These are phyloP conservation scores for Paraplagusia blochii DNA, from an alignment of 2,113 vertebrate genomes.

Conservation along the genomic window DNA sequence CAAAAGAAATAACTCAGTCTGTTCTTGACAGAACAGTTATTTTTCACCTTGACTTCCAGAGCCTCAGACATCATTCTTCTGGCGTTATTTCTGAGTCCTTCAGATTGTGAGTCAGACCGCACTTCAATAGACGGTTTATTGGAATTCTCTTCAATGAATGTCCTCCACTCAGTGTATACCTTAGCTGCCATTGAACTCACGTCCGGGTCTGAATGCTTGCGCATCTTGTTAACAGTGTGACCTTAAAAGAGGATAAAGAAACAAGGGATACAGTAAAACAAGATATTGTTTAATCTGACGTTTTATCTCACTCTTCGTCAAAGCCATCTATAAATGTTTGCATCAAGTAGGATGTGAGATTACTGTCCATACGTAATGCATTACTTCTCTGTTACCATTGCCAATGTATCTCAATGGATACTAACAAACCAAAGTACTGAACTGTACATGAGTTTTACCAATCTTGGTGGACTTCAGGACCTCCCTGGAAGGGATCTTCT, in stretches of 20 bases:
- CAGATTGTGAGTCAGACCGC: conserved; percentile 83
- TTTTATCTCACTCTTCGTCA: too few species aligned
- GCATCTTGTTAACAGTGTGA: conserved; percentile 85
- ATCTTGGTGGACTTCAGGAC: conserved; percentile 90
- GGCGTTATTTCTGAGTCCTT: conserved; percentile 84
- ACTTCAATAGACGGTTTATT: conserved; percentile 90
- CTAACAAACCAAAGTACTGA: too few species aligned
- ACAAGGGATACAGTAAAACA: too few species aligned
- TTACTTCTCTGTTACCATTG: too few species aligned
- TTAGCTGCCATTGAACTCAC: conserved; percentile 81
- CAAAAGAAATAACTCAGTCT: not conserved
- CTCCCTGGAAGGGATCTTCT: conserved; percentile 92
- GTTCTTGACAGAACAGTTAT: not conserved
- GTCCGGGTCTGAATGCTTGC: conserved; percentile 80
- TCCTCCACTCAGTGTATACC: conserved; percentile 84
- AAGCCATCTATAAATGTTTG: too few species aligned
- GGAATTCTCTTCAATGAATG: conserved; percentile 82
- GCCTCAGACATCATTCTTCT: conserved; percentile 84
- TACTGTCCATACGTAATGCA: too few species aligned
- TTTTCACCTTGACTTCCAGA: conserved; percentile 83
- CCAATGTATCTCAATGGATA: too few species aligned
- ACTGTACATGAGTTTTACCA: conserved; percentile 37
- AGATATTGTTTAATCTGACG: too few species aligned
- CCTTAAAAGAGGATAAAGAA: conserved; percentile 64
- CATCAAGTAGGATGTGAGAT: too few species aligned